Percentiles rank a stretch among this genome's conserved stretches.
Conservation (phyloP, 2,113 vertebrate species). For the Neodon shergylaensis region DNA sequence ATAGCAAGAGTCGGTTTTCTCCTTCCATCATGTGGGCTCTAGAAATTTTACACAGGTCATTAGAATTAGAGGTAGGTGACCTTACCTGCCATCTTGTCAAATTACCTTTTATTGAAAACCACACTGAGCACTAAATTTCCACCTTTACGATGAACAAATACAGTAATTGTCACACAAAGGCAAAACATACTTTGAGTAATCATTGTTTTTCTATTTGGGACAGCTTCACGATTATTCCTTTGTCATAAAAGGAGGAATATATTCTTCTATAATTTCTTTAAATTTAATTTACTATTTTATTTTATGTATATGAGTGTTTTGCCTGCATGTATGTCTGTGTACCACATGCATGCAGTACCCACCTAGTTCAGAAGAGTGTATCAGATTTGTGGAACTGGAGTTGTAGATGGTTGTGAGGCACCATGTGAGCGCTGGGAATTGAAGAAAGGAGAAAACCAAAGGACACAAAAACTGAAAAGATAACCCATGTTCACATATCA, state of each 20-base stretch:
- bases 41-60: neutral
- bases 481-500: neutral
- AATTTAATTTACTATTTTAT: neutral
- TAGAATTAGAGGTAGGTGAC: neutral
- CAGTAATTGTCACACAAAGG: neutral
- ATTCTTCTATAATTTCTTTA: neutral
- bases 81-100: neutral
- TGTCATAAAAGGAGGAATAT: neutral
- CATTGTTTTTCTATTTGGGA: neutral
- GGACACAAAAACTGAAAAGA: neutral
- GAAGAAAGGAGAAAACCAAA: neutral
- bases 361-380: neutral
- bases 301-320: neutral
- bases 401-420: neutral
- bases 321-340: neutral
- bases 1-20: neutral
- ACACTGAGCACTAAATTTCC: too few relatives aligned
- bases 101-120: neutral
- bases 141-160: neutral
- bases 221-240: neutral
- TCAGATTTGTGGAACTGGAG: neutral
- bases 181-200: neutral
- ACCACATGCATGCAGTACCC: neutral
- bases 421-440: neutral
- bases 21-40: neutral